Conservation (phyloP, 2,113 vertebrate species). For the Clupea harengus region DNA sequence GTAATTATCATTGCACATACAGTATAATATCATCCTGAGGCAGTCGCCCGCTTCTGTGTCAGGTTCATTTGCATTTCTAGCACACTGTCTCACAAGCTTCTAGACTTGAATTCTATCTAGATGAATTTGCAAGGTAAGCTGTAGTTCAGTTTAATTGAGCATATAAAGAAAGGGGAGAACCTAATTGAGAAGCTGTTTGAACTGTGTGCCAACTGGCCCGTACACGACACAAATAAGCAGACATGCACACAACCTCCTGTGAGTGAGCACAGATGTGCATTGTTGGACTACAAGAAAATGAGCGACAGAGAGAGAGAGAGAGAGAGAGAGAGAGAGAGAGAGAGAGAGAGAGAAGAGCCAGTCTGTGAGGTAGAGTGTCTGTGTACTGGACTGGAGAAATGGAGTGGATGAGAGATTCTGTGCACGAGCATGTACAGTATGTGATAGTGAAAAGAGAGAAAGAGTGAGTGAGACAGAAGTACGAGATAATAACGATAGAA, state of each 20-base stretch:
- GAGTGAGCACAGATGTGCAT: not conserved
- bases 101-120: not conserved
- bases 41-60: not conserved
- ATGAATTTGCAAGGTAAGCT: not conserved
- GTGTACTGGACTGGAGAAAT: not conserved
- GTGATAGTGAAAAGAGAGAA: not conserved
- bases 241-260: not conserved
- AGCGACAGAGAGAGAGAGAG: not conserved
- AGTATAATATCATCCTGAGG: not conserved
- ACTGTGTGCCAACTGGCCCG: not conserved
- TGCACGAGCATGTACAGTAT: not conserved
- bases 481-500: not conserved
- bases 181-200: not conserved
- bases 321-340: constrained; percentile 14
- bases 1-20: not conserved
- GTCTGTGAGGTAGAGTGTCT: not conserved
- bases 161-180: not conserved
- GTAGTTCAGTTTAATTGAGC: not conserved
- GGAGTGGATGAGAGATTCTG: not conserved
- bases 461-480: not conserved
- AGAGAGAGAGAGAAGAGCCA: not conserved
- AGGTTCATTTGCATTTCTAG: not conserved
- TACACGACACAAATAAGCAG: not conserved
- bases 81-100: not conserved
- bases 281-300: not conserved